A percentile compares a stretch with the other conserved stretches of the same genome.
Conservation (phyloP, 2,888 invertebrate genomes). For the Lasioglossum malachurum region DNA sequence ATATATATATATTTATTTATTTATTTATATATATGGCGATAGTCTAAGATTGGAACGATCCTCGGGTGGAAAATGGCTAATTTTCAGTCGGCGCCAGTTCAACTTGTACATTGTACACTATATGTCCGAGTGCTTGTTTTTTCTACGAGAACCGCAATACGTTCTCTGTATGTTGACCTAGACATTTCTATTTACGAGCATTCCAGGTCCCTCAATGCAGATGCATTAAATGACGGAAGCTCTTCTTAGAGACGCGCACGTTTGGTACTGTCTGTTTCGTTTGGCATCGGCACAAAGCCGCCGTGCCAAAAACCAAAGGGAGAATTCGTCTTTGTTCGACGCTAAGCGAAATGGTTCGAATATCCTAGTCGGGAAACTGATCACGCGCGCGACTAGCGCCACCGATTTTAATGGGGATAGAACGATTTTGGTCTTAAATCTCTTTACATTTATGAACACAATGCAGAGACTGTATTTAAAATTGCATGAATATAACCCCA, state of each 20-base stretch:
- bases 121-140: background rate
- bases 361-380: slow-evolving; percentile 18
- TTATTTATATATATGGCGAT: too few relatives aligned
- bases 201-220: slow-evolving; percentile 13
- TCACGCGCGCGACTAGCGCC: slow-evolving; percentile 46
- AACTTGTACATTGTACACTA: background rate
- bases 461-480: background rate
- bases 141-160: slow-evolving; percentile 9
- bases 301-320: slow-evolving; percentile 54
- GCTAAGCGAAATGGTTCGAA: slow-evolving; percentile 28
- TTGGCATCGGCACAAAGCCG: slow-evolving; percentile 66
- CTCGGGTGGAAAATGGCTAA: background rate
- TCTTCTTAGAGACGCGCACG: slow-evolving; percentile 32
- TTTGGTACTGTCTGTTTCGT: slow-evolving; percentile 58
- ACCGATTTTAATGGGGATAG: slow-evolving; percentile 28
- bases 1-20: too few relatives aligned
- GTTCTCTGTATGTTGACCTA: slow-evolving; percentile 55
- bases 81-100: background rate
- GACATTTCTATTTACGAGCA: slow-evolving; percentile 57
- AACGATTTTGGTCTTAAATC: background rate
- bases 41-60: background rate
- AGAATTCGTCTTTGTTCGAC: slow-evolving; percentile 42
- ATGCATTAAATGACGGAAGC: slow-evolving; percentile 58
- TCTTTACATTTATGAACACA: background rate
- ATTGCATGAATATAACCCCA: background rate